Evolutionary conservation across 2,113 vertebrate species (phyloP).

Genomic region (Thinocorus orbignyianus): DNA sequence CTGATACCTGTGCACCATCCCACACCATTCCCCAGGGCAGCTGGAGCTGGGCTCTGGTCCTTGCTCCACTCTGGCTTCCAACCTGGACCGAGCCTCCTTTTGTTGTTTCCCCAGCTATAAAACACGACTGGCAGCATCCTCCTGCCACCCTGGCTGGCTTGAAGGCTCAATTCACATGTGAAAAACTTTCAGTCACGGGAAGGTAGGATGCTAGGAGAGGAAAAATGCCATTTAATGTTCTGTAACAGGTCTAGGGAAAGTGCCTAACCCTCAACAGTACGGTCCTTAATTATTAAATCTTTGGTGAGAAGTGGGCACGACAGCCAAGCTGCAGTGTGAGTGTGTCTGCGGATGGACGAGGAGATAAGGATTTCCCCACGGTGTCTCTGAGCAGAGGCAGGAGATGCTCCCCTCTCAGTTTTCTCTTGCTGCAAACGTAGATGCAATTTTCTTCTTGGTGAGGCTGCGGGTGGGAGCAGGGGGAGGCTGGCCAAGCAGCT

Average conservation of each 20-base stretch:
- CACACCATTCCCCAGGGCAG: accelerated
- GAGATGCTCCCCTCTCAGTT: neutral
- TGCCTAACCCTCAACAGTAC: neutral
- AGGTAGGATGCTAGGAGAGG: neutral
- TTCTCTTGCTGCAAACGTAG: neutral
- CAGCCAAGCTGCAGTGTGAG: neutral
- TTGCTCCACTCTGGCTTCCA: neutral
- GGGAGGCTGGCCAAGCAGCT: neutral
- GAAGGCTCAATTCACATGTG: neutral
- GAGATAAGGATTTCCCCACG: neutral
- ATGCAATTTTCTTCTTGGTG: neutral
- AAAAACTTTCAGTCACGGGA: neutral
- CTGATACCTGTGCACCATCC: neutral
- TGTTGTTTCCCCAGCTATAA: neutral
- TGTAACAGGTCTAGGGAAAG: neutral
- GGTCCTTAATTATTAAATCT: neutral
- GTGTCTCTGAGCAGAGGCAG: neutral
- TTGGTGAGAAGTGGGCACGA: neutral
- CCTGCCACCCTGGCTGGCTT: neutral
- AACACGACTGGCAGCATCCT: neutral
- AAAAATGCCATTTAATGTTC: neutral
- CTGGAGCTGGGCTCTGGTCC: neutral
- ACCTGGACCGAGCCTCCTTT: neutral
- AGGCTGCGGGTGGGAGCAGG: neutral
- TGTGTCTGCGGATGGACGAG: neutral